Percentiles rank a stretch among this genome's conserved stretches.
phyloP scores from a whole-genome alignment of 2,113 vertebrate species.

The Actenoides hombroni region DNA sequence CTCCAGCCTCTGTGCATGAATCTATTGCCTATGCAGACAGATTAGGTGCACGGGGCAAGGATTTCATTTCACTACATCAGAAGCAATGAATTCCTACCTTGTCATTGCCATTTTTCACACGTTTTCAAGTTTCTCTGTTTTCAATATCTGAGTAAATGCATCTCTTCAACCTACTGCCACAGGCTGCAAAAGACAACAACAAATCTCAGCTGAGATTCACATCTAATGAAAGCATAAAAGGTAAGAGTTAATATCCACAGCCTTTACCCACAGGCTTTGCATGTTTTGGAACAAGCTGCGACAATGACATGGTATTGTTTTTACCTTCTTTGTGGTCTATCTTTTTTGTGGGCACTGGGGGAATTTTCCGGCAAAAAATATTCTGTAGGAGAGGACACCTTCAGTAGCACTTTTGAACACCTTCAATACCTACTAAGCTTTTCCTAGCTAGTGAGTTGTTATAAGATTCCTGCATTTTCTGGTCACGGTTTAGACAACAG shows the following conservation, averaged over 20 bases:
- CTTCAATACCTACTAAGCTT: background rate
- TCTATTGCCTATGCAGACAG: background rate
- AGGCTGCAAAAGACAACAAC: background rate
- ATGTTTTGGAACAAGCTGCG: background rate
- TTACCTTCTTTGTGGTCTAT: background rate
- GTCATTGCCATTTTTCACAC: conserved; percentile 18
- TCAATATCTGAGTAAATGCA: background rate
- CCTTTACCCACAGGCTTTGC: background rate
- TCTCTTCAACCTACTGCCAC: background rate
- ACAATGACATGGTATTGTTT: background rate
- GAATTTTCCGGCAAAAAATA: background rate
- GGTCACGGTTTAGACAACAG: background rate
- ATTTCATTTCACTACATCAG: conserved; percentile 27
- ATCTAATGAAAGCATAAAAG: conserved; percentile 23
- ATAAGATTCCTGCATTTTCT: background rate
- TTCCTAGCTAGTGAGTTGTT: background rate
- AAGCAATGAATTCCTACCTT: conserved; percentile 24
- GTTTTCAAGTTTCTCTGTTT: conserved; percentile 9
- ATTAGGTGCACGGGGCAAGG: background rate
- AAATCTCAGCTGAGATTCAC: background rate
- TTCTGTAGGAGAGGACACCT: background rate
- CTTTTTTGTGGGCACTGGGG: background rate
- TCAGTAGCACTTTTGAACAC: background rate
- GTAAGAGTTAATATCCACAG: conserved; percentile 8
- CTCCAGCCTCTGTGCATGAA: background rate